These are phyloP conservation scores for Phyllotis vaccarum DNA, from an alignment of 2,797 vertebrate species.

Conservation along the genomic window DNA sequence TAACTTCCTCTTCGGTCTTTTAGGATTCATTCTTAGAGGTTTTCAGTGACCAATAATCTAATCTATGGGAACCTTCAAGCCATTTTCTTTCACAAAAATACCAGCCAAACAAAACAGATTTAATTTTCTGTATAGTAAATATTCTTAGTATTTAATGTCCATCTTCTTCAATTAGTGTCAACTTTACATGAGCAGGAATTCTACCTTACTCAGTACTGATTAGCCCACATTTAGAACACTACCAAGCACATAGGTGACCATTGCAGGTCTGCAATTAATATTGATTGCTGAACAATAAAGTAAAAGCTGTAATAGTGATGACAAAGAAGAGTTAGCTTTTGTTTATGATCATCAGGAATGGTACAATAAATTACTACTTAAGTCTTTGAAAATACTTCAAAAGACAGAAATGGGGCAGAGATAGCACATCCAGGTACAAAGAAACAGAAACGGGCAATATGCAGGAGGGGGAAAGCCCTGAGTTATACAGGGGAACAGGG, in stretches of 20 bases:
- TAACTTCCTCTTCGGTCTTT: neutral
- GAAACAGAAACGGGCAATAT: neutral
- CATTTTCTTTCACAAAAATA: neutral
- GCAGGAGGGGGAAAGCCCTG: neutral
- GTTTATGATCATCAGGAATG: neutral
- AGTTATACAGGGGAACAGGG: no score
- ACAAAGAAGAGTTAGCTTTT: neutral
- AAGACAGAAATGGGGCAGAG: neutral
- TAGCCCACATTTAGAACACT: neutral
- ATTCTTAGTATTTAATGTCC: neutral
- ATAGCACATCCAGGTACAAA: neutral
- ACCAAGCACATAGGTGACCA: neutral
- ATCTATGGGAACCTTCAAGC: neutral
- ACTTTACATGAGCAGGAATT: neutral
- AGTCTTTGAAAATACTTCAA: neutral
- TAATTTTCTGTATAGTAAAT: slow-evolving; percentile 15
- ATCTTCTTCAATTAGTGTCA: neutral
- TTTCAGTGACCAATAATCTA: neutral
- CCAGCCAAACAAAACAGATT: neutral
- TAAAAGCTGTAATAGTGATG: neutral
- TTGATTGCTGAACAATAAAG: neutral
- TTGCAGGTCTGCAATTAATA: neutral
- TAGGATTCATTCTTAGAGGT: neutral
- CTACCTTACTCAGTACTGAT: neutral
- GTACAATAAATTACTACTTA: neutral